A percentile compares a stretch with the other conserved stretches of the same genome.
Conservation (phyloP, 1,140 invertebrate genomes). For the Brachionus asplanchnoidis region DNA sequence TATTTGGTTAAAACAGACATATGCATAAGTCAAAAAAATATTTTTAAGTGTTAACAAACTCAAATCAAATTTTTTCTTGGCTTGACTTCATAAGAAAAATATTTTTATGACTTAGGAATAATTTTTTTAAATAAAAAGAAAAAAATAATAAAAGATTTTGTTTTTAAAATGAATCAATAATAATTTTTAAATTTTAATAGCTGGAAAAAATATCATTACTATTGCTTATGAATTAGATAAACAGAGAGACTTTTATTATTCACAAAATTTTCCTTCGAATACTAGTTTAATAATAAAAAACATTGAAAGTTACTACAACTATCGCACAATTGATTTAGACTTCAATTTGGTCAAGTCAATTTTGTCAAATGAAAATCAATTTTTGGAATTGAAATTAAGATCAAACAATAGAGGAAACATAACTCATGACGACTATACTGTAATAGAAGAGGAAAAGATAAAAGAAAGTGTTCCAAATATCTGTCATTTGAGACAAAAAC, state of each 20-base stretch:
- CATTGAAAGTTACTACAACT: slow-evolving; percentile 10
- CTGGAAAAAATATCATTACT: not conserved
- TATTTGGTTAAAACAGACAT: no score
- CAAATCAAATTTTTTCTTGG: not conserved
- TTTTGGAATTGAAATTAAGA: slow-evolving; percentile 19
- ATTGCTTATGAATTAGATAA: not conserved
- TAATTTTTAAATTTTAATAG: not conserved
- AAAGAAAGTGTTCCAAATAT: not conserved
- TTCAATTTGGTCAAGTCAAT: not conserved
- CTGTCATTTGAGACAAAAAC: not conserved
- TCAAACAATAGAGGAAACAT: not conserved
- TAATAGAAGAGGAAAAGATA: not conserved
- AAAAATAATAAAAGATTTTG: not conserved
- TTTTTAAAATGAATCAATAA: not conserved
- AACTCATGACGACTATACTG: not conserved
- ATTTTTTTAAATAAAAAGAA: not conserved
- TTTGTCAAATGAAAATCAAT: not conserved
- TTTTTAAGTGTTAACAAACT: not conserved
- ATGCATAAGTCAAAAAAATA: no score
- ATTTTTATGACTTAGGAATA: not conserved
- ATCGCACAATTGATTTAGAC: not conserved
- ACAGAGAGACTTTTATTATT: not conserved
- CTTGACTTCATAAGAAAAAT: no score
- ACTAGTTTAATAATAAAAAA: not conserved
- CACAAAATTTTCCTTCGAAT: not conserved